A percentile compares a stretch with the other conserved stretches of the same genome.
Conservation (phyloP, 30 jellyfish, hydroid and myxozoan genomes). For the Aurelia sp. region DNA sequence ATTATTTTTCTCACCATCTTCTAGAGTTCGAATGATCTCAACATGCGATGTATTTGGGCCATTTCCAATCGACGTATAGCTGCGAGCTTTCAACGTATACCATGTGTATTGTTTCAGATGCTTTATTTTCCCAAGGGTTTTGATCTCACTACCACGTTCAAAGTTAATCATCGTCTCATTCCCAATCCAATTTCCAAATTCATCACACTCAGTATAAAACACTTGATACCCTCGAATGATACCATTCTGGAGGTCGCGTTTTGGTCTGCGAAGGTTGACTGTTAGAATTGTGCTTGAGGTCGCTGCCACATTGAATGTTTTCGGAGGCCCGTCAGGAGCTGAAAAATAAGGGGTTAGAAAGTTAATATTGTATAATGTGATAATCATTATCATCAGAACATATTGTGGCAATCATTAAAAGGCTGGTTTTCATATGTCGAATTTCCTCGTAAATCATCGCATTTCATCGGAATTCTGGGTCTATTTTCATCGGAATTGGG, state of each 20-base stretch:
- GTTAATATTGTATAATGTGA: too few species aligned
- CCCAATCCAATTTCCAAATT: background rate
- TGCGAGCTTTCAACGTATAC: constrained; percentile 28
- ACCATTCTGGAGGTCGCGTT: constrained; percentile 48
- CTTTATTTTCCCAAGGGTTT: constrained; percentile 1
- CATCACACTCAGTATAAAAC: background rate
- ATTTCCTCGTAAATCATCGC: too few species aligned
- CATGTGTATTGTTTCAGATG: constrained; percentile 14
- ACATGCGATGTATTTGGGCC: constrained; percentile 18
- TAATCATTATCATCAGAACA: too few species aligned
- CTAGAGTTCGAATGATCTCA: constrained; percentile 26
- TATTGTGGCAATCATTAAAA: too few species aligned
- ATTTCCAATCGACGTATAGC: constrained; percentile 42
- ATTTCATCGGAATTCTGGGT: too few species aligned
- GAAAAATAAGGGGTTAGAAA: background rate
- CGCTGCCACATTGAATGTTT: background rate
- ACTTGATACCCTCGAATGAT: constrained; percentile 57
- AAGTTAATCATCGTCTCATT: background rate
- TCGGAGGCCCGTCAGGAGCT: constrained; percentile 75
- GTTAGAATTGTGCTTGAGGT: constrained; percentile 27
- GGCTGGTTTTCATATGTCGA: too few species aligned
- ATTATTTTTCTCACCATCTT: constrained; percentile 44
- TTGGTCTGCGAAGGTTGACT: constrained; percentile 33
- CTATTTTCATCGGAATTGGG: too few species aligned
- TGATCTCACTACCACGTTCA: background rate